Evolutionary conservation across 1,140 invertebrate species (phyloP).

Genomic region (Leguminivora glycinivorella): DNA sequence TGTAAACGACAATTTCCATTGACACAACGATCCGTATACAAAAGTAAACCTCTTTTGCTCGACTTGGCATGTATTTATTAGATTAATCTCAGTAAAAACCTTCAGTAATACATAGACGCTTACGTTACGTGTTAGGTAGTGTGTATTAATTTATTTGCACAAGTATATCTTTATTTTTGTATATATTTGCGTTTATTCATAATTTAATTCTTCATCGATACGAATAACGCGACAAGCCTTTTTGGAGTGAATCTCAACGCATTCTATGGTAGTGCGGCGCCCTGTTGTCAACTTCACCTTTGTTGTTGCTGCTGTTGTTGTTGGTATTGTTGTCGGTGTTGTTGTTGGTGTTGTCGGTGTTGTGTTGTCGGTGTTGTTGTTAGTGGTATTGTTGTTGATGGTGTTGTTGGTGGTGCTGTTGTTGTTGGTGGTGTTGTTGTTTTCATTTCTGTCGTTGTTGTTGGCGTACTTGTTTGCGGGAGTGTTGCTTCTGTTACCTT

Average conservation of each 20-base stretch:
- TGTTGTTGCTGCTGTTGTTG: background rate
- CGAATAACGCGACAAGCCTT: background rate
- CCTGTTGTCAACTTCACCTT: background rate
- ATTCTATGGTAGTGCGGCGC: background rate
- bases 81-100: too few relatives aligned
- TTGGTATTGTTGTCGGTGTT: background rate
- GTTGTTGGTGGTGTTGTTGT: background rate
- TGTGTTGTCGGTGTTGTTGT: background rate
- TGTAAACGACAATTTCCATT: too few relatives aligned
- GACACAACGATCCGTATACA: too few relatives aligned
- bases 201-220: constrained; percentile 1
- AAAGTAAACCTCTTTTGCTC: too few relatives aligned
- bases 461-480: background rate
- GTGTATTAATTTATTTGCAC: too few relatives aligned
- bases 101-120: too few relatives aligned
- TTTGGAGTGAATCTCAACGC: background rate
- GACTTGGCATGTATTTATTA: too few relatives aligned
- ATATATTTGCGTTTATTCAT: background rate
- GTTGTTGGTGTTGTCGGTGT: background rate
- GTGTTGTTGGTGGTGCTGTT: background rate
- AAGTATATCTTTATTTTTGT: too few relatives aligned
- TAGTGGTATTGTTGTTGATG: too few relatives aligned
- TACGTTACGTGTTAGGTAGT: too few relatives aligned
- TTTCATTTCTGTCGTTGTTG: background rate
- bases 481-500: background rate